Evolutionary conservation across 2,888 invertebrate genomes (phyloP), one percentile per base, ranked within the genome.

Genomic region (Iselma pallidipennis): DNA sequence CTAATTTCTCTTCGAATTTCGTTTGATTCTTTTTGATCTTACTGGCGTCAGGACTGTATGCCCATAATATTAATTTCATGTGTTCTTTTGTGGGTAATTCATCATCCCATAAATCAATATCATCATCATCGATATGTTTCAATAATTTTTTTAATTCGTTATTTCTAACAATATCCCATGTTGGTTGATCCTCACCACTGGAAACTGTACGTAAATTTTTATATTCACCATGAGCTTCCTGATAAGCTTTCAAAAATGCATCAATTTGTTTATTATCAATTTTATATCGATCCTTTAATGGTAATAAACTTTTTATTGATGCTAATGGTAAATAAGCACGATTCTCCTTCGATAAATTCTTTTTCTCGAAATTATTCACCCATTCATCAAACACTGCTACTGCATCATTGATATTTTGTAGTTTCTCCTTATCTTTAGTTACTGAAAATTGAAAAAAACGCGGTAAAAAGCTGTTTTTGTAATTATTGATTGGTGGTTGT

Each of bases 111-210:
- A 90, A 80, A 71, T 89, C 86, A 0, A 83, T 83, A 48, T 86
- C 84, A 12, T 86, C 85, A n/a, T 86, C 83, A 80, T 90, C 86
- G 14, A 86, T 83, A 69, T 82, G 80, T 10, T 84, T 83, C 66
- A 84, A 83, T 0, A 91, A 80, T 12, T 83, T 82, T 37, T 87
- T 85, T 0, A 92, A 81, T 29, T 85, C 85, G 0, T 79, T 78
- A 73, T 92, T 92, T 68, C 92, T 82, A 6, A 90, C 85, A 60
- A 92, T 88, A 78, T 92, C 92, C 92, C 92, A 92, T 0, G 91
- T 89, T 21, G 84, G 84, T 25, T 83, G 83, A 21, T 85, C 84
- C 0, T 82, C 83, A 33, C 84, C 84, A 1, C 85, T 82, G 49
- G 82, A 81, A 37, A 88, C 86, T 0, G 89, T 89, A 33, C 91